phyloP scores from a whole-genome alignment of 2,113 vertebrate species.

The Penelope pileata region DNA sequence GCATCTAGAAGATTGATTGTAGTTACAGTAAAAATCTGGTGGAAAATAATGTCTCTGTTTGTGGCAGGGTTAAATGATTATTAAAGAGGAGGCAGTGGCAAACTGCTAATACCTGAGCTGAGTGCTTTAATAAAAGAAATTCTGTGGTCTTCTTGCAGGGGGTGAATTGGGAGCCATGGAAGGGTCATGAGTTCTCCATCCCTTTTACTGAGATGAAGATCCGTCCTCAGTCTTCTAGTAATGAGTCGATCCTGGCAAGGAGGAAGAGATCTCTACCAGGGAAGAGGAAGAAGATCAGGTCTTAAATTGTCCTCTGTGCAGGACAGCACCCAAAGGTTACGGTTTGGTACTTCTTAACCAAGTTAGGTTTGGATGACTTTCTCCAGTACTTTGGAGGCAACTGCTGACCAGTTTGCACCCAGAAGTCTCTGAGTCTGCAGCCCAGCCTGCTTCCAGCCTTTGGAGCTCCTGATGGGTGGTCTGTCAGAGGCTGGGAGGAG shows the following conservation, averaged over 20 bases:
- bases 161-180: conserved; percentile 92
- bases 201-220: conserved; percentile 90
- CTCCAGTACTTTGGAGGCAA: neutral
- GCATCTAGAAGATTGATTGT: neutral
- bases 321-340: neutral
- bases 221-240: conserved; percentile 67
- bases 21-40: neutral
- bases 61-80: neutral
- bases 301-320: neutral
- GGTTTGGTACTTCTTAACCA: neutral
- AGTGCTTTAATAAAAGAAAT: neutral
- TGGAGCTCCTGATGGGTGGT: neutral
- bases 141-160: conserved; percentile 67
- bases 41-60: neutral
- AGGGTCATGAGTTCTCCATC: conserved; percentile 88
- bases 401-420: rapidly evolving
- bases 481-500: neutral
- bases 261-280: conserved; percentile 74
- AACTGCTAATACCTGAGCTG: neutral
- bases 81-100: neutral
- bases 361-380: neutral
- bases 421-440: neutral
- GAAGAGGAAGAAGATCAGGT: conserved; percentile 29
- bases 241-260: conserved; percentile 47
- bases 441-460: neutral